These are phyloP conservation scores for Sinodicranocentrus sp. DNA, from an alignment of 2,888 invertebrate species.

Conservation along the genomic window DNA sequence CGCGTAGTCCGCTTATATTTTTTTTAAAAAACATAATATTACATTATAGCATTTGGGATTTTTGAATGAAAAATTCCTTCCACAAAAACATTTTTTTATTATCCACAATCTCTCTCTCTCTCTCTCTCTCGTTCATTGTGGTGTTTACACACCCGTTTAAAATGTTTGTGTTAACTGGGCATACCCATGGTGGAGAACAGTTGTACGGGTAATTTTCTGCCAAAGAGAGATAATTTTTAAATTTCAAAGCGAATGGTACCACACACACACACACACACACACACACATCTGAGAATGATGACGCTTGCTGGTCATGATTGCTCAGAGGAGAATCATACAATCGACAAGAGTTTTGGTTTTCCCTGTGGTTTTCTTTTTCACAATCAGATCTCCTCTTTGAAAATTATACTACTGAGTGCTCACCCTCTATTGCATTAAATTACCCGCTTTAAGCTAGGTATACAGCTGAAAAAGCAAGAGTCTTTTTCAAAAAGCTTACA, in stretches of 20 bases:
- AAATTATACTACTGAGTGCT: slow-evolving; percentile 13
- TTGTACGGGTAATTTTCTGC: background rate
- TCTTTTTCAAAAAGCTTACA: slow-evolving; percentile 1
- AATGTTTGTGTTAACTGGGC: slow-evolving; percentile 14
- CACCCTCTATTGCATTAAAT: background rate
- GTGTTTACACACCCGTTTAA: background rate
- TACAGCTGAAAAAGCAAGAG: background rate
- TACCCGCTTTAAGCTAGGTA: background rate
- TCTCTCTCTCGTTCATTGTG: background rate
- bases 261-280: slow-evolving; percentile 6
- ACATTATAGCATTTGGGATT: too few species aligned
- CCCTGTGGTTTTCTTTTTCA: slow-evolving; percentile 44
- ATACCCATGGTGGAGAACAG: background rate
- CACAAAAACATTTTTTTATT: too few species aligned
- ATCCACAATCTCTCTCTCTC: too few species aligned
- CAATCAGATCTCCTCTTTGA: slow-evolving; percentile 14
- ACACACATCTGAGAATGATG: background rate
- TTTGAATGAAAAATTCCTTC: too few species aligned
- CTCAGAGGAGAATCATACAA: slow-evolving; percentile 26
- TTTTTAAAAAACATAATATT: too few species aligned
- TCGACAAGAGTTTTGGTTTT: slow-evolving; percentile 48
- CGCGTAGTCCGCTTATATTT: too few species aligned
- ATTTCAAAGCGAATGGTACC: slow-evolving; percentile 9
- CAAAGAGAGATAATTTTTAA: background rate
- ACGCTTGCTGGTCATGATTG: slow-evolving; percentile 28